Conservation (phyloP, 2,113 vertebrate species). For the Indicator maculatus region DNA sequence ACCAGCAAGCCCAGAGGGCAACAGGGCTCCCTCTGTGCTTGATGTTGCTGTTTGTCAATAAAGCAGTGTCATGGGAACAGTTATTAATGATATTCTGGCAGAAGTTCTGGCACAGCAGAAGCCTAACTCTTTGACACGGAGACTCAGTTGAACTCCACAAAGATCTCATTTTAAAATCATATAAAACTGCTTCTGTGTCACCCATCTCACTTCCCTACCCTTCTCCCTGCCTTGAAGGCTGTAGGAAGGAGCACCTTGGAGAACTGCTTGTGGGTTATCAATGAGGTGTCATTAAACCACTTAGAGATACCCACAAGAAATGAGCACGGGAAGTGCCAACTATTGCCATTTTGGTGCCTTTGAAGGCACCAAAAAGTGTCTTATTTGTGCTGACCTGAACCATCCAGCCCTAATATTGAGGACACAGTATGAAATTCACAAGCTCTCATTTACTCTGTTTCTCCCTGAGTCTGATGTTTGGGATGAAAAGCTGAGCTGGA, state of each 20-base stretch:
- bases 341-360: neutral
- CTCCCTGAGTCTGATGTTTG: neutral
- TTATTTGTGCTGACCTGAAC: neutral
- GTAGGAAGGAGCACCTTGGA: neutral
- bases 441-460: neutral
- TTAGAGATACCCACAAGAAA: neutral
- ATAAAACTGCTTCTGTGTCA: neutral
- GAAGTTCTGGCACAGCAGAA: neutral
- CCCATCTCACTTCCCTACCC: rapidly evolving
- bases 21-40: neutral
- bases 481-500: neutral
- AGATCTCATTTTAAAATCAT: neutral
- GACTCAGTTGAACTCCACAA: neutral
- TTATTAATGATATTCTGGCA: neutral
- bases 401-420: neutral
- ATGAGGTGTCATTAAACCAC: neutral
- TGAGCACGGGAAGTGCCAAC: neutral
- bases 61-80: neutral
- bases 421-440: neutral
- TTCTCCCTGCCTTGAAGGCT: neutral
- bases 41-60: neutral
- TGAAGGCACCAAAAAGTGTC: neutral
- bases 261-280: neutral
- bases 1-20: neutral
- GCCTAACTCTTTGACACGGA: neutral